phyloP scores from a whole-genome alignment of 2,113 vertebrate genomes.

The Willisornis vidua region DNA sequence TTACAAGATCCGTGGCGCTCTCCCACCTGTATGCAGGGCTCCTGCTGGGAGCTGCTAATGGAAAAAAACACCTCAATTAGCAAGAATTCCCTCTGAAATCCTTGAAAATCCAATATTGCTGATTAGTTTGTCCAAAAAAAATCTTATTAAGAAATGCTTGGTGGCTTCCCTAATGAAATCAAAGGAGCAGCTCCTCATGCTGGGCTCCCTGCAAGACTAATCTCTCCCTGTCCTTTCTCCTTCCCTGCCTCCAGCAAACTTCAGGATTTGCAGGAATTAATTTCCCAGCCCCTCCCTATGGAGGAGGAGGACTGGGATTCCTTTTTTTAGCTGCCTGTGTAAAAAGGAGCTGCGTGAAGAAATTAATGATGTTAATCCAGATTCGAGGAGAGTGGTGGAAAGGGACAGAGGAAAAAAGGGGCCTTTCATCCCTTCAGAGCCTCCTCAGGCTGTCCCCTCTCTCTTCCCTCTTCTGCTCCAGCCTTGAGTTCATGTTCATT shows the following conservation, averaged over 20 bases:
- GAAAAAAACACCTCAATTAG: constrained; percentile 54
- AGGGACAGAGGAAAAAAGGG: not conserved
- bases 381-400: not conserved
- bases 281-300: not conserved
- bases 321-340: not conserved
- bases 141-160: constrained; percentile 52
- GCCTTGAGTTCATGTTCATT: not conserved
- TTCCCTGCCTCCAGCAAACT: constrained; percentile 10
- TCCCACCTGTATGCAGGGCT: constrained; percentile 32
- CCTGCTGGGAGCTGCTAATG: constrained; percentile 57
- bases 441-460: not conserved
- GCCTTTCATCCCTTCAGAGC: not conserved
- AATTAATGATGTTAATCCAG: constrained; percentile 41
- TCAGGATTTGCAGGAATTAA: constrained; percentile 38
- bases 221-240: not conserved
- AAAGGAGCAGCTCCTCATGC: constrained; percentile 24
- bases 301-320: not conserved
- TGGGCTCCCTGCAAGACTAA: constrained; percentile 2
- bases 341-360: not conserved
- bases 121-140: constrained; percentile 66
- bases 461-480: not conserved
- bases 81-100: constrained; percentile 66
- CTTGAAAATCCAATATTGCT: constrained; percentile 64
- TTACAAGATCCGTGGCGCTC: constrained; percentile 11
- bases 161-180: constrained; percentile 32